Percentiles rank a stretch among this genome's conserved stretches.
These are phyloP conservation scores for Poeciliopsis retropinna DNA, from an alignment of 2,113 vertebrate genomes.

Conservation along the genomic window DNA sequence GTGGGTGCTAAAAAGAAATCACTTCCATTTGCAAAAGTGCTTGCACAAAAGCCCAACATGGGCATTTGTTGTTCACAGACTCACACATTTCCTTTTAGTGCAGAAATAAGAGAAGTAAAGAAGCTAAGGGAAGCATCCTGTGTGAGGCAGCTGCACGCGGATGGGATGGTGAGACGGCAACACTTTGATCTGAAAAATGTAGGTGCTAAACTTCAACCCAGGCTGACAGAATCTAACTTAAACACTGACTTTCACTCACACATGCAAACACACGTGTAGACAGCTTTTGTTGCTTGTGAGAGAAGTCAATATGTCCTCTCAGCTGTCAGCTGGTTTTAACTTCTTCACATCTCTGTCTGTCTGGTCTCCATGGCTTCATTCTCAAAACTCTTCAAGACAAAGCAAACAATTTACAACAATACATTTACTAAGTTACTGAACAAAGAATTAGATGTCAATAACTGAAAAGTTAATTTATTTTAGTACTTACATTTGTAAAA, in stretches of 20 bases:
- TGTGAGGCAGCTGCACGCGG: constrained; percentile 20
- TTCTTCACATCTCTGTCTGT: constrained; percentile 23
- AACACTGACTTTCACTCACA: constrained; percentile 34
- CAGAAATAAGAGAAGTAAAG: background rate
- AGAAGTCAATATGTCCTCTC: constrained; percentile 76
- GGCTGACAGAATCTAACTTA: constrained; percentile 54
- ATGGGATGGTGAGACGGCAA: constrained; percentile 27
- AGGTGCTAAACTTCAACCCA: constrained; percentile 48
- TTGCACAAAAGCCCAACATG: constrained; percentile 9
- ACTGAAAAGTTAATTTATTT: background rate
- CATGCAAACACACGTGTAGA: constrained; percentile 24
- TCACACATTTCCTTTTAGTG: constrained; percentile 1
- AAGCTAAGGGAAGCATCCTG: constrained; percentile 12
- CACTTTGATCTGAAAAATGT: constrained; percentile 50
- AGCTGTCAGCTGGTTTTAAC: constrained; percentile 60
- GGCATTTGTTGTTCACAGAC: constrained; percentile 32
- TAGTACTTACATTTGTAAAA: background rate
- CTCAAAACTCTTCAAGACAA: constrained; percentile 19
- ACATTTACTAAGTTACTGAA: background rate
- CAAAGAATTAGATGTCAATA: background rate
- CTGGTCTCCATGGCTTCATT: constrained; percentile 69
- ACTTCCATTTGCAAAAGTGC: constrained; percentile 39
- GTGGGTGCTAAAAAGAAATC: constrained; percentile 33
- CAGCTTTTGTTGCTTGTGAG: constrained; percentile 66
- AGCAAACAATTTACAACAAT: background rate